Evolutionary conservation across 2,113 vertebrate species (phyloP).

Genomic region (Mystacornis crossleyi): DNA sequence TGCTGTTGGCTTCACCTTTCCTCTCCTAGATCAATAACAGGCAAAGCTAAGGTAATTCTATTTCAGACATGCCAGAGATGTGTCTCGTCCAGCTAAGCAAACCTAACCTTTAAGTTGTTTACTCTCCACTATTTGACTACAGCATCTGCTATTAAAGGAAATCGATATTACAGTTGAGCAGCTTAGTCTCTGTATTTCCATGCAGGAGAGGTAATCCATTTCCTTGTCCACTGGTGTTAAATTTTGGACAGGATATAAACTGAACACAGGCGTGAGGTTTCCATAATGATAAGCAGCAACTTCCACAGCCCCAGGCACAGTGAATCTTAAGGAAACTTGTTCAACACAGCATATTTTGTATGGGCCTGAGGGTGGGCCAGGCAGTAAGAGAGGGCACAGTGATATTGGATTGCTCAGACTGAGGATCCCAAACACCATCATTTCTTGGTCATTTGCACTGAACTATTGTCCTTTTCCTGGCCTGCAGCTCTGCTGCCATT

Average conservation of each 20-base stretch:
- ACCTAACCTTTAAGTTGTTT: constrained; percentile 8
- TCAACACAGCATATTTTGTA: neutral
- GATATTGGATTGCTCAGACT: no score
- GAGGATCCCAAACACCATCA: neutral
- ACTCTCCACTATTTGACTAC: neutral
- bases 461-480: neutral
- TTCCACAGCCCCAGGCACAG: neutral
- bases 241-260: neutral
- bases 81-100: neutral
- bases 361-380: neutral
- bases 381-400: neutral
- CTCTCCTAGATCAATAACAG: neutral
- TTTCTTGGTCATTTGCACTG: neutral
- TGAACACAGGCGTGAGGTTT: neutral
- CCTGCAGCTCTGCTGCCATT: neutral
- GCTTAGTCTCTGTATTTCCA: neutral
- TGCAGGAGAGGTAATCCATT: neutral
- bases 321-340: rapidly evolving
- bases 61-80: neutral
- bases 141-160: neutral
- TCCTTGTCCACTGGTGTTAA: neutral
- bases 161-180: neutral
- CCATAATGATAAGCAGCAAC: neutral
- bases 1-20: neutral
- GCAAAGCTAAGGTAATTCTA: neutral